Conservation (phyloP, 2,888 invertebrate species). For the Artemia sp. region DNA sequence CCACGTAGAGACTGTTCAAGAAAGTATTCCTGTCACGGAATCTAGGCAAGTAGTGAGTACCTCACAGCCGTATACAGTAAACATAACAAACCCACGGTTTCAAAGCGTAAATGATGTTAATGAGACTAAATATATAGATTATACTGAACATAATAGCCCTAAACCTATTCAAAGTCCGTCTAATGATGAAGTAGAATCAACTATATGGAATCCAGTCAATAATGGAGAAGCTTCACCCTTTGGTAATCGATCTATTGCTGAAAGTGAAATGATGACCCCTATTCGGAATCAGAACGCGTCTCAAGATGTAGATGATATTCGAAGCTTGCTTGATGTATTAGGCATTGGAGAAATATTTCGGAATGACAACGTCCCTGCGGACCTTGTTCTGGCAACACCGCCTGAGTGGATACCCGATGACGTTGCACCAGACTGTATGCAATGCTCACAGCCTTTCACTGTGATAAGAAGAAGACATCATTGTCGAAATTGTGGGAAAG, state of each 20-base stretch:
- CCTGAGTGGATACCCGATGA: constrained; percentile 93
- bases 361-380: constrained; percentile 21
- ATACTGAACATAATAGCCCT: not conserved
- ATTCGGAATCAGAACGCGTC: not conserved
- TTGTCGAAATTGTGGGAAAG: constrained; percentile 81
- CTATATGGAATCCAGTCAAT: not conserved
- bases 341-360: constrained; percentile 20
- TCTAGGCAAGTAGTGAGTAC: not conserved
- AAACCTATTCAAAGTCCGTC: not conserved
- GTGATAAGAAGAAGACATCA: constrained; percentile 88
- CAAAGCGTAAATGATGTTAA: not conserved
- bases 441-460: constrained; percentile 78
- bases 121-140: constrained; percentile 3
- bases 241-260: not conserved
- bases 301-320: constrained; percentile 12
- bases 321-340: not conserved
- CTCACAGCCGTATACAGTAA: constrained; percentile 6
- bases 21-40: not conserved
- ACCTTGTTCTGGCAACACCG: constrained; percentile 34
- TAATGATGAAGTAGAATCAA: not conserved
- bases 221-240: no score
- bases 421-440: constrained; percentile 76
- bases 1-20: not conserved
- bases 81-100: not conserved
- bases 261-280: not conserved